Base-by-base conservation (phyloP, 2,113 vertebrate genomes). In the Peucedramus taeniatus region DNA sequence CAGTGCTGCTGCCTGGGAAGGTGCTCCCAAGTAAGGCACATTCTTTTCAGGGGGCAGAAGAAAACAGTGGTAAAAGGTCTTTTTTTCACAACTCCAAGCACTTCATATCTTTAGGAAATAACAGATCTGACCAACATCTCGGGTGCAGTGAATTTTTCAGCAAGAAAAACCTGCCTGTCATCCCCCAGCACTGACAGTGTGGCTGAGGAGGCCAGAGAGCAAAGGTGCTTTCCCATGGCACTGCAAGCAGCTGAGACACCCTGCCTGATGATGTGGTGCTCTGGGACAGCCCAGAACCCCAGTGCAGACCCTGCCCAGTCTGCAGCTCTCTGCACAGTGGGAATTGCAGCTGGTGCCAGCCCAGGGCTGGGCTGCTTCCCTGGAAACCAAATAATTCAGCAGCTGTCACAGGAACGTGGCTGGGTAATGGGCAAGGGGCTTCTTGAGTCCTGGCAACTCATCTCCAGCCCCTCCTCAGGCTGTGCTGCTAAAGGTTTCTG, bases 61-160 rank as follows among this genome's bases (percentile, higher is more conserved):
- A 19, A 16, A 51, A 31, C 0, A 0, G 23, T 42, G 27, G 18
- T 65, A 71, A 61, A 45, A 6, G 3, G 14, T 6, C 7, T 50
- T 77, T 68, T 74, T 71, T 39, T 76, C 63, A 10, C 7, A 3
- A 47, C 24, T 83, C 65, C 33, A 72, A 57, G 60, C 50, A 21
- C 37, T 66, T 39, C 3, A 27, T 35, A 6, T 47, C 42, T 68
- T 71, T 78, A 13, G 59, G 45, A 61, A 89, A 42, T 6, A 11
- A 21, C 35, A 45, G 10, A 56, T 45, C 61, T 19, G 28, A 28
- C 27, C 49, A 81, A 71, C 10, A 14, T 10, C 51, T 74, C 1
- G 0, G 7, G 27, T 33, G 4, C 42, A 64, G 39, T 13, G 37
- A 82, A 23, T 45, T 87, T 82, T 56, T 17, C n/a, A 42, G 21